Conservation (phyloP, 2,113 vertebrate species). For the Peromyscus californicus region DNA sequence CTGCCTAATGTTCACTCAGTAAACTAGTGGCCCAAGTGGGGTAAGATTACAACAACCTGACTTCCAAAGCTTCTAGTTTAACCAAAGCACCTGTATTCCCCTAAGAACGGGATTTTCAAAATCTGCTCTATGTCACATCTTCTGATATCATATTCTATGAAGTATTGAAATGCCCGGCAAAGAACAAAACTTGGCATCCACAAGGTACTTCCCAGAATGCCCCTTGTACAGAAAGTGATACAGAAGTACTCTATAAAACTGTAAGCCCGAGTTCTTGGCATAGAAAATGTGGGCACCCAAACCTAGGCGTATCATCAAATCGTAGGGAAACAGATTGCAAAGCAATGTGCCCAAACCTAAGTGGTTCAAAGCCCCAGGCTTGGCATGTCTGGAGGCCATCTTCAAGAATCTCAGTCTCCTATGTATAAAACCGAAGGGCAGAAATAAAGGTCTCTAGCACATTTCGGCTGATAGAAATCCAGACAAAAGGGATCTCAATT, state of each 20-base stretch:
- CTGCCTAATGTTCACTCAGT: background rate
- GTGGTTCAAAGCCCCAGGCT: background rate
- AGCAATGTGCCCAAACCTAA: background rate
- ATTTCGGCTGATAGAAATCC: background rate
- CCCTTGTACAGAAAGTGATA: background rate
- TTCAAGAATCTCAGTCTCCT: background rate
- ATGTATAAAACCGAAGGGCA: background rate
- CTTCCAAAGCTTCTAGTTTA: background rate
- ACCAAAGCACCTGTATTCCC: background rate
- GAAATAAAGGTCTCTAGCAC: conserved; percentile 3
- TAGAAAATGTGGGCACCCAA: background rate
- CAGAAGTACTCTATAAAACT: background rate
- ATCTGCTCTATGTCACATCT: background rate
- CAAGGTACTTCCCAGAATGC: conserved; percentile 16
- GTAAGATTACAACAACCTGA: background rate
- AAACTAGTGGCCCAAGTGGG: background rate
- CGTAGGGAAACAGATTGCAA: background rate
- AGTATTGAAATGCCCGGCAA: background rate
- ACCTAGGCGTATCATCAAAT: background rate
- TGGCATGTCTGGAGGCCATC: background rate
- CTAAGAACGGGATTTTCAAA: background rate
- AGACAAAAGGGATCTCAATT: background rate
- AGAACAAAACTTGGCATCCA: background rate
- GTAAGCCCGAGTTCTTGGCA: background rate
- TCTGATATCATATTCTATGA: background rate